Conservation (phyloP, 2,113 vertebrate species). For the Thunnus maccoyii region DNA sequence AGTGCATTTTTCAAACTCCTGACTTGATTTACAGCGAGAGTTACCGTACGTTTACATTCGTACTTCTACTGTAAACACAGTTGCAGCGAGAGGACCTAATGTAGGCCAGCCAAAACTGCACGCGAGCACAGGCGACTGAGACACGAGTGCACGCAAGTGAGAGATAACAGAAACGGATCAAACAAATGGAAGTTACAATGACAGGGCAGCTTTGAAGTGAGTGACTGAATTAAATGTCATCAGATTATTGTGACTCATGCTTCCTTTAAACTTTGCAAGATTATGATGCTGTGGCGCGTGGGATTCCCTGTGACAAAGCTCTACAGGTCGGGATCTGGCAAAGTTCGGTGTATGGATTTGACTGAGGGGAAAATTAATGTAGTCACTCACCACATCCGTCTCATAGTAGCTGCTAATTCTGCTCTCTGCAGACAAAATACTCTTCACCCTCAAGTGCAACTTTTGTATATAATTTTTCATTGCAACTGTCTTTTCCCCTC, state of each 20-base stretch:
- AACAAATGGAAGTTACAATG: constrained; percentile 44
- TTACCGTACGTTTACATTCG: constrained; percentile 43
- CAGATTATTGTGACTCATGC: constrained; percentile 45
- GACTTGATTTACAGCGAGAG: constrained; percentile 15
- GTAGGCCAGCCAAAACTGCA: constrained; percentile 9
- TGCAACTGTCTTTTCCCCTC: too few species aligned
- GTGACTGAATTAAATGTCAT: constrained; percentile 39
- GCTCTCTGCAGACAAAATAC: not conserved
- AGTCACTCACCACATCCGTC: not conserved
- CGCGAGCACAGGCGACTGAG: constrained; percentile 19
- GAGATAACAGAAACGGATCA: constrained; percentile 48
- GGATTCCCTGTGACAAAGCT: constrained; percentile 15
- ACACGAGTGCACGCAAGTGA: constrained; percentile 17
- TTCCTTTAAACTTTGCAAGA: constrained; percentile 32
- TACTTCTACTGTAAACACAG: constrained; percentile 35
- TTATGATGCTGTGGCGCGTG: constrained; percentile 23
- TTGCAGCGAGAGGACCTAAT: constrained; percentile 16
- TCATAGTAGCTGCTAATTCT: too few species aligned
- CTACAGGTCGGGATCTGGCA: not conserved
- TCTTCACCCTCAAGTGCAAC: not conserved
- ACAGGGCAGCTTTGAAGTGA: constrained; percentile 53
- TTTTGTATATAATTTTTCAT: too few species aligned
- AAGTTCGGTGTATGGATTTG: constrained; percentile 7
- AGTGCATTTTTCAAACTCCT: not conserved
- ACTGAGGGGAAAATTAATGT: not conserved